Base-by-base conservation (phyloP, 2,113 vertebrate genomes). In the Pachycephala philippinensis region DNA sequence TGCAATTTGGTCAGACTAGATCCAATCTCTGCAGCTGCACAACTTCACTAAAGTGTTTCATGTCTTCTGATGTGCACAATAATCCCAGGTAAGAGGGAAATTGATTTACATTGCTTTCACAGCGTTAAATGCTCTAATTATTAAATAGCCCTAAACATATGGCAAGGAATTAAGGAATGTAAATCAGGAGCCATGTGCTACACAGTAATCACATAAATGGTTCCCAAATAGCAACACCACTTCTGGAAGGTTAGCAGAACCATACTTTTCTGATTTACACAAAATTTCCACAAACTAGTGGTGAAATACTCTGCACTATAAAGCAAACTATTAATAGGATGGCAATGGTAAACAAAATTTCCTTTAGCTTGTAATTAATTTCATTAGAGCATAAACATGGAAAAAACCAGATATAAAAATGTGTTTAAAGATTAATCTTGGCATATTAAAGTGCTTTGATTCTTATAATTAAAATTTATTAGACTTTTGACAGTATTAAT, bases 391-490 rank as follows among this genome's bases (percentile, higher is more conserved):
- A 87, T 69, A 92, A 89, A 45, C 45, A 70, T 64, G 82, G 8
- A 84, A 90, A 87, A 86, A 91, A 90, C 6, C 15, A 87, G 52
- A 72, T 45, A 89, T 71, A 53, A 86, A 93, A 86, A 89, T 52
- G 21, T 42, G 26, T 70, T 85, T 76, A 87, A 90, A 89, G 35
- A 93, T 82, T 94, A 89, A 91, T 66, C 59, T 74, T 72, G 35
- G 17, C 53, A 74, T 80, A 87, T 50, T 91, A 72, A 87, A 77
- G 33, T 56, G 49, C 45, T 89, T 83, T 78, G 16, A 44, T 89
- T 91, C 57, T 94, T 90, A 88, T 91, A 40, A 71, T 88, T 86
- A 93, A 74, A 90, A 92, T 91, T 59, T 79, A 86, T 95, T 92
- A 91, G 47, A 92, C 31, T 84, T 95, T 89, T 86, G 64, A 76